Base-by-base conservation (phyloP, 2,113 vertebrate genomes). In the Pristiophorus japonicus region DNA sequence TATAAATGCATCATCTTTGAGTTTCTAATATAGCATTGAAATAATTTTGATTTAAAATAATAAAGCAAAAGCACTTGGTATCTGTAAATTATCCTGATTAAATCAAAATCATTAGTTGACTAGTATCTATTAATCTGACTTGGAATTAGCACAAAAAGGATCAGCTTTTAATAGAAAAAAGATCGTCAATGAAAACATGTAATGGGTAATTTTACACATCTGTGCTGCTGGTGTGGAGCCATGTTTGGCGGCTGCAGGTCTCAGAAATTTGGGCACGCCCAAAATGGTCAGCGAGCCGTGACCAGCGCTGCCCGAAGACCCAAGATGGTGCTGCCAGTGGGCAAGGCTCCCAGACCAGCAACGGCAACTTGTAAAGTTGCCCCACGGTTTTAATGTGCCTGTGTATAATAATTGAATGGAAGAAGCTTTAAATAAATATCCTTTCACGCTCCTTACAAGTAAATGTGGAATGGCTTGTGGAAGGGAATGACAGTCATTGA, bases 1-100 rank as follows among this genome's bases (percentile, higher is more conserved):
- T 63, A 92, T 63, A 92, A 92, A 63, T n/a, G 62, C 88, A 65
- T 92, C 34, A 92, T 38, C n/a, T 92, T 63, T 63, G n/a, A n/a
- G 59, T 92, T 63, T 92, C 88, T 8, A 11, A 63, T 22, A 4
- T 38, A 1, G 3, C 18, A 92, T 65, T 55, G 65, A 92, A n/a
- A 63, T 92, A 81, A 81, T 81, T 81, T 81, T 6, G 38, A 42
- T 81, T 16, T 81, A 45, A 81, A 81, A 42, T 81, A 42, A 38
- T 16, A 42, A 92, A 92, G 34, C 88, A 38, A 20, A 55, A 59
- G 12, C 47, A 59, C 34, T 90, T 63, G 59, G n/a, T 42, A 24
- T 27, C 47, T 55, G 24, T 88, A 88, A 55, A 12, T 55, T 11
- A 59, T 30, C 27, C 8, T 34, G 85, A 63, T 63, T 38, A 63